Evolutionary conservation across 1,140 invertebrate genomes (phyloP).

Genomic region (Thaumatotibia leucotreta): DNA sequence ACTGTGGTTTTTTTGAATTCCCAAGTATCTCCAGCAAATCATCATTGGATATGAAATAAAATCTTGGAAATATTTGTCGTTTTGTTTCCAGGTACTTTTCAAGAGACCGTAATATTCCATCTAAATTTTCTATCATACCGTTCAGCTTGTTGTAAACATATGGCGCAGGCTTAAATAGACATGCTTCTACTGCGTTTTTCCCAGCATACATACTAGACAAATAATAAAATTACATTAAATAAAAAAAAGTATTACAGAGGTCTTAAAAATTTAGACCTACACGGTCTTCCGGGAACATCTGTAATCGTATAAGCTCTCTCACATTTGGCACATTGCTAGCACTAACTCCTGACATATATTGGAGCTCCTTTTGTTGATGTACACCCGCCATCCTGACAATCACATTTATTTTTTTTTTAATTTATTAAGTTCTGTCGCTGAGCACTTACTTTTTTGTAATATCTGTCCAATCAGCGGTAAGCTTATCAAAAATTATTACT

Average conservation of each 20-base stretch:
- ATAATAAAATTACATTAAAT: conserved; percentile 46
- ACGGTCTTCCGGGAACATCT: too few species aligned
- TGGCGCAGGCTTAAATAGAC: conserved; percentile 75
- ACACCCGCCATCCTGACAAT: too few species aligned
- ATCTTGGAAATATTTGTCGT: conserved; percentile 86
- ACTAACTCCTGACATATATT: too few species aligned
- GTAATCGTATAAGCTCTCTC: too few species aligned
- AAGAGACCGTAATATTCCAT: conserved; percentile 83
- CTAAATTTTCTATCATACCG: conserved; percentile 80
- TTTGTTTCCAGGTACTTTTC: conserved; percentile 92
- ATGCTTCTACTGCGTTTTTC: conserved; percentile 77
- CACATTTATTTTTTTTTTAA: too few species aligned
- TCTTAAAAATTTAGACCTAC: too few species aligned
- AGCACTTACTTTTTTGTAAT: conserved; percentile 80
- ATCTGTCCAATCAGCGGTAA: conserved; percentile 84
- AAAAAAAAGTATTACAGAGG: too few species aligned
- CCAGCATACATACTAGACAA: conserved; percentile 72
- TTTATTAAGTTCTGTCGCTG: too few species aligned
- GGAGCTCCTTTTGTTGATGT: too few species aligned
- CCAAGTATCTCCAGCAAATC: conserved; percentile 91
- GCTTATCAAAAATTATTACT: conserved; percentile 83
- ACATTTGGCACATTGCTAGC: too few species aligned
- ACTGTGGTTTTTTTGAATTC: conserved; percentile 87
- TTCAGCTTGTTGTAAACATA: conserved; percentile 80
- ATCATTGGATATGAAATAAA: conserved; percentile 93